Conservation (phyloP, 2,888 invertebrate species). For the Ophion costatus region DNA sequence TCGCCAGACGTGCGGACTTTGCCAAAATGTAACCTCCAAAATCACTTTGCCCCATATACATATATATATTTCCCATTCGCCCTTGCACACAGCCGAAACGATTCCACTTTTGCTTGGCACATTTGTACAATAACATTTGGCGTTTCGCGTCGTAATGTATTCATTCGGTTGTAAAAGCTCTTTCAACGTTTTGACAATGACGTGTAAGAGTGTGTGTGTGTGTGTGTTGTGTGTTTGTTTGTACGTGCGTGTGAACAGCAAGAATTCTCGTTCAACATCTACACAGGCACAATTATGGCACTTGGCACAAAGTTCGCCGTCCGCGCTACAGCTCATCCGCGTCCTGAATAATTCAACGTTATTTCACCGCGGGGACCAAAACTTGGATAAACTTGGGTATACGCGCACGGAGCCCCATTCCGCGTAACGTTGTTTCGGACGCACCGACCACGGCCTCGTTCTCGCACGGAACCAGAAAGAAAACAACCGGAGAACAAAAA, state of each 20-base stretch:
- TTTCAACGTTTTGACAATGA: slow-evolving; percentile 29
- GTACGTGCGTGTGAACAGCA: slow-evolving; percentile 4
- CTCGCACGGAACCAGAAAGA: background rate
- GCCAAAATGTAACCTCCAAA: too few species aligned
- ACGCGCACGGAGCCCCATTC: slow-evolving; percentile 1
- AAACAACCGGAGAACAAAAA: background rate
- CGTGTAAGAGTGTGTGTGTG: background rate
- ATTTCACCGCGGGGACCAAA: slow-evolving; percentile 18
- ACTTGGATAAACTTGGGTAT: slow-evolving; percentile 44
- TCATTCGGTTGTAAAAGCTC: slow-evolving; percentile 28
- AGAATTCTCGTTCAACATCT: slow-evolving; percentile 19
- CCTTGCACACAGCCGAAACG: background rate
- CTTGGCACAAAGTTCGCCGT: slow-evolving; percentile 49
- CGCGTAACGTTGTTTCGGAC: slow-evolving; percentile 36
- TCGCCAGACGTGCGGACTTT: too few species aligned
- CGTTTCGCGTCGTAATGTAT: slow-evolving; percentile 19
- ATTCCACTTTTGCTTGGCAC: background rate
- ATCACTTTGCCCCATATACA: too few species aligned
- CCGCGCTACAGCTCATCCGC: slow-evolving; percentile 9
- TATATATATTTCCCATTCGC: background rate
- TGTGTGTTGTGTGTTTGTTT: background rate
- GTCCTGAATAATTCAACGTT: slow-evolving; percentile 53
- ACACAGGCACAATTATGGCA: slow-evolving; percentile 58
- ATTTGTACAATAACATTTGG: slow-evolving; percentile 9
- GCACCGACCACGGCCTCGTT: slow-evolving; percentile 9